Conservation (phyloP, 2,888 invertebrate species). For the Hirtodrosophila confusa region DNA sequence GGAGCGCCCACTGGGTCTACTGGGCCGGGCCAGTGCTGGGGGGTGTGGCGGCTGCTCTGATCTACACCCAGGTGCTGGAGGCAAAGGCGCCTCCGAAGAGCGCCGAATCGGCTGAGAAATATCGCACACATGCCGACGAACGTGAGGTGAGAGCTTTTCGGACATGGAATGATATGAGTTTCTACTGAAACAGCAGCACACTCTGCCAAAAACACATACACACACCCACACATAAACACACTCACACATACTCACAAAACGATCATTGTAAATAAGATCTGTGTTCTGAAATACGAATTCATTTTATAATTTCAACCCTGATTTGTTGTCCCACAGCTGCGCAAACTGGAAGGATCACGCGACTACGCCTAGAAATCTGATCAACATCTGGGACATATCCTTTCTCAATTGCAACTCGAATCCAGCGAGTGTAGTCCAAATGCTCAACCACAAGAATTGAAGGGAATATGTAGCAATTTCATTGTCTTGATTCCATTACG, state of each 20-base stretch:
- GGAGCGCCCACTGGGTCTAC: constrained; percentile 94
- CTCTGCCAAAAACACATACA: constrained; percentile 10
- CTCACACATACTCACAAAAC: constrained; percentile 22
- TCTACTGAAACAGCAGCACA: constrained; percentile 54
- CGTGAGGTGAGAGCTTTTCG: constrained; percentile 87
- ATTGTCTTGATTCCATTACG: constrained; percentile 40
- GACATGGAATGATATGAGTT: constrained; percentile 70
- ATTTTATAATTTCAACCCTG: constrained; percentile 1
- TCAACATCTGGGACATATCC: not conserved
- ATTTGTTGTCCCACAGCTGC: constrained; percentile 65
- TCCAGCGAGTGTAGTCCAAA: constrained; percentile 27
- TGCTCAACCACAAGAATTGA: constrained; percentile 41
- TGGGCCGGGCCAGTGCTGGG: constrained; percentile 95
- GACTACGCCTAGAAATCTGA: constrained; percentile 62
- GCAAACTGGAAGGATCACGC: constrained; percentile 77
- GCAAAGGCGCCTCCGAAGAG: constrained; percentile 67
- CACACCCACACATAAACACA: constrained; percentile 10
- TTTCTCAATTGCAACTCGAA: constrained; percentile 17
- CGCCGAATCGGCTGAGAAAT: constrained; percentile 80
- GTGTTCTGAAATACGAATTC: not conserved
- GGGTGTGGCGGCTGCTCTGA: constrained; percentile 90
- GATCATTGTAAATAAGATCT: constrained; percentile 43
- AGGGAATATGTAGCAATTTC: constrained; percentile 6
- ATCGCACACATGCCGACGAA: constrained; percentile 86
- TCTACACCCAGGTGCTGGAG: constrained; percentile 86